Percentiles rank a stretch among this genome's conserved stretches.
Conservation (phyloP, 2,888 invertebrate genomes). For the Iphiclides podalirius region DNA sequence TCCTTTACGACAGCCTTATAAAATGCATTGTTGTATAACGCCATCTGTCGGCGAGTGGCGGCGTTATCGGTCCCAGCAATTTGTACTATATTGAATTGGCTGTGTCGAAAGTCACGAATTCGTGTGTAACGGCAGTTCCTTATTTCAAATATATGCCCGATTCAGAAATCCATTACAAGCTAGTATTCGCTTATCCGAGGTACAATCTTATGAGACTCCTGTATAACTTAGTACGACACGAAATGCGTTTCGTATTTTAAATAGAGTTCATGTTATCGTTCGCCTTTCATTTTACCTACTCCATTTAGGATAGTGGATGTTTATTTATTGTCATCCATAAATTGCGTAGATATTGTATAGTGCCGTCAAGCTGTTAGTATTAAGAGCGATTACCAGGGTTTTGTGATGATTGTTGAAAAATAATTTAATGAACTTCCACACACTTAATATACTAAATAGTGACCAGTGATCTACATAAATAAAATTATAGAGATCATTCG, state of each 20-base stretch:
- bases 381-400: neutral
- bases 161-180: slow-evolving; percentile 24
- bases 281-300: slow-evolving; percentile 13
- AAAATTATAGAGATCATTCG: too few species aligned
- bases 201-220: slow-evolving; percentile 20
- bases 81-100: slow-evolving; percentile 14
- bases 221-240: slow-evolving; percentile 18
- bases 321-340: neutral
- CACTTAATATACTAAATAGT: too few species aligned
- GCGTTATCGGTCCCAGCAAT: slow-evolving; percentile 1
- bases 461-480: too few species aligned
- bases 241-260: slow-evolving; percentile 15
- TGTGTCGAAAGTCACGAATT: slow-evolving; percentile 25
- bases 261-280: slow-evolving; percentile 2
- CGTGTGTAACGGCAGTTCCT: slow-evolving; percentile 24
- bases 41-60: slow-evolving; percentile 19
- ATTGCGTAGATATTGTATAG: neutral
- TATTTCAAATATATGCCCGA: slow-evolving; percentile 24
- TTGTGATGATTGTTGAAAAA: neutral
- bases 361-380: neutral
- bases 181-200: slow-evolving; percentile 22
- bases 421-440: too few species aligned
- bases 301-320: neutral
- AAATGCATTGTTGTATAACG: too few species aligned
- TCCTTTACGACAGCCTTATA: too few species aligned